Evolutionary conservation across 2,113 vertebrate genomes (phyloP).

Genomic region (Protobothrops mucrosquamatus): DNA sequence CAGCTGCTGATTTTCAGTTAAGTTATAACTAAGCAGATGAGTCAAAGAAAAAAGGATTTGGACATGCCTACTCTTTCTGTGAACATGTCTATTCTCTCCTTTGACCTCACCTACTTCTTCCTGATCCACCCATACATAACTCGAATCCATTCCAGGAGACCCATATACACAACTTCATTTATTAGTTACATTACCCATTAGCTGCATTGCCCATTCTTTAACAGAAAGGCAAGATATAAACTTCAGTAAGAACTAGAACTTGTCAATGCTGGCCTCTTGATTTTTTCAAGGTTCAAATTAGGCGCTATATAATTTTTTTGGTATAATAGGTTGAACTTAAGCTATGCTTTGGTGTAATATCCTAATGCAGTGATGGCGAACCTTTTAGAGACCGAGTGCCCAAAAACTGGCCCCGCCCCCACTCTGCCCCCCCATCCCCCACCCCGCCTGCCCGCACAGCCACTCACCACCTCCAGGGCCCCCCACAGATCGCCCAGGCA

Average conservation of each 20-base stretch:
- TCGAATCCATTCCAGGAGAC: neutral
- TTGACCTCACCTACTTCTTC: neutral
- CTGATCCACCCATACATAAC: neutral
- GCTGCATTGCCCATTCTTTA: neutral
- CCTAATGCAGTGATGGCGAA: neutral
- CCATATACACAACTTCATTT: neutral
- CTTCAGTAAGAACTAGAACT: neutral
- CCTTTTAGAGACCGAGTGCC: too few species aligned
- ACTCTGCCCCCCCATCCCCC: too few species aligned
- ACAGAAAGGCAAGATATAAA: neutral
- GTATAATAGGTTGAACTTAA: neutral
- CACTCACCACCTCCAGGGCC: too few species aligned
- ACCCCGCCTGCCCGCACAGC: too few species aligned
- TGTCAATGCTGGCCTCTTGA: neutral
- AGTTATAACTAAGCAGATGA: neutral
- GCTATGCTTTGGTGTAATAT: neutral
- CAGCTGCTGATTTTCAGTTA: neutral
- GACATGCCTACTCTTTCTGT: neutral
- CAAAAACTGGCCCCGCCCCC: too few species aligned
- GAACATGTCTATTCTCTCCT: neutral
- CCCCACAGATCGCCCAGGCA: too few species aligned
- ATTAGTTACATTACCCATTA: neutral
- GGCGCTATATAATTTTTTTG: neutral
- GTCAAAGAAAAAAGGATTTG: neutral
- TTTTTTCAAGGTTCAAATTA: neutral